Conservation (phyloP, 2,888 invertebrate species). For the Campoletis raptor region DNA sequence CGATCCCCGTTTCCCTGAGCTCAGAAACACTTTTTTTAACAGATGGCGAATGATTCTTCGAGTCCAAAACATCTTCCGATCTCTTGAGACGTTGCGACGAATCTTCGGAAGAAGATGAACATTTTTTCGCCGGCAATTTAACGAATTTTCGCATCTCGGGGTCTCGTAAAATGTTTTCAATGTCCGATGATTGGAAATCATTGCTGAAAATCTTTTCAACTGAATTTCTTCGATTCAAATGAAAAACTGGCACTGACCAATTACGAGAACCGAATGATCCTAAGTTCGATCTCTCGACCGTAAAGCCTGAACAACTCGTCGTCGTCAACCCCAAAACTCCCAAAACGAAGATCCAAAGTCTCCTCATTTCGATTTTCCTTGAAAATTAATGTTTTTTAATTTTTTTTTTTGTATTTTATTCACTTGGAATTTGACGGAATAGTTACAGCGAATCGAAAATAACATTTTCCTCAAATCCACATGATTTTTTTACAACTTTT, state of each 20-base stretch:
- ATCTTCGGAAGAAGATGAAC: slow-evolving; percentile 50
- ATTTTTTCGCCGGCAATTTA: slow-evolving; percentile 52
- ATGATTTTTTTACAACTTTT: background rate
- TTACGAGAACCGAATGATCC: slow-evolving; percentile 8
- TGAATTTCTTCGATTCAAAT: slow-evolving; percentile 7
- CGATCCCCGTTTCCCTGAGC: slow-evolving; percentile 5
- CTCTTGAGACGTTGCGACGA: slow-evolving; percentile 57
- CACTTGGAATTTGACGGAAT: no score
- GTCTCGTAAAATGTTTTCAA: slow-evolving; percentile 65
- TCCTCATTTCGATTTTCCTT: slow-evolving; percentile 49
- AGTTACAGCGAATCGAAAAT: no score
- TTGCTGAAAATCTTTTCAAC: slow-evolving; percentile 55
- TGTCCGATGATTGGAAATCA: slow-evolving; percentile 60
- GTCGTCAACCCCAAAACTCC: slow-evolving; percentile 59
- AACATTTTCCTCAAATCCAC: no score
- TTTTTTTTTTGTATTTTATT: background rate
- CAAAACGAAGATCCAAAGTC: slow-evolving; percentile 56
- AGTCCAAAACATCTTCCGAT: slow-evolving; percentile 27
- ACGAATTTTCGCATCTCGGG: slow-evolving; percentile 59
- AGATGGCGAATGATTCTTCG: background rate
- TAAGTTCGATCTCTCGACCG: slow-evolving; percentile 59
- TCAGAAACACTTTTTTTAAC: slow-evolving; percentile 3
- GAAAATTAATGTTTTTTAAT: background rate
- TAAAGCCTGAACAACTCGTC: slow-evolving; percentile 19
- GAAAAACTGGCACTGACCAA: slow-evolving; percentile 14